phyloP scores from a whole-genome alignment of 2,888 invertebrate species.

The Coecobrya sp. region DNA sequence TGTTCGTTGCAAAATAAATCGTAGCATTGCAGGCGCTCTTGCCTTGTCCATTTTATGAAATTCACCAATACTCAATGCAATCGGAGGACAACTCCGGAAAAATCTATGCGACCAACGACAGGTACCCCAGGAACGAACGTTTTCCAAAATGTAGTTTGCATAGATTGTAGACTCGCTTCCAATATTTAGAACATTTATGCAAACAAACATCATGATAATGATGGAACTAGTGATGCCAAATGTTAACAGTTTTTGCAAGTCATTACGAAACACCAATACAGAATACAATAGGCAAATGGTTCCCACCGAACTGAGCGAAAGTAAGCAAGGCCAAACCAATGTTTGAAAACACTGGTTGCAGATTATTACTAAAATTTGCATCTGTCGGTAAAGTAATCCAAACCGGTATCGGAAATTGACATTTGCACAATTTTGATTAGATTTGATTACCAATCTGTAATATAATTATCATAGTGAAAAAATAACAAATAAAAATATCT shows the following conservation, averaged over 20 bases:
- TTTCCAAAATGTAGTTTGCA: too few species aligned
- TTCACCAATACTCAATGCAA: not conserved
- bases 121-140: not conserved
- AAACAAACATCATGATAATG: too few species aligned
- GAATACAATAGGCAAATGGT: not conserved
- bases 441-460: too few species aligned
- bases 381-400: not conserved
- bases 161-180: too few species aligned
- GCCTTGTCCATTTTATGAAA: slow-evolving; percentile 2
- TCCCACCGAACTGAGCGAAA: not conserved
- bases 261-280: not conserved
- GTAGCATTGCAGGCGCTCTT: not conserved
- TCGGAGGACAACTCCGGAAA: not conserved
- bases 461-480: too few species aligned
- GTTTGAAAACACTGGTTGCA: not conserved
- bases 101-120: not conserved
- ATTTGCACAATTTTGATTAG: too few species aligned
- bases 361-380: not conserved
- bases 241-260: too few species aligned
- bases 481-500: too few species aligned
- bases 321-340: not conserved
- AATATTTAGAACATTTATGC: too few species aligned
- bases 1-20: slow-evolving; percentile 1
- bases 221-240: too few species aligned
- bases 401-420: too few species aligned